These are phyloP conservation scores for Pantherophis alleghaniensis DNA, from an alignment of 2,797 vertebrate species.

Conservation along the genomic window DNA sequence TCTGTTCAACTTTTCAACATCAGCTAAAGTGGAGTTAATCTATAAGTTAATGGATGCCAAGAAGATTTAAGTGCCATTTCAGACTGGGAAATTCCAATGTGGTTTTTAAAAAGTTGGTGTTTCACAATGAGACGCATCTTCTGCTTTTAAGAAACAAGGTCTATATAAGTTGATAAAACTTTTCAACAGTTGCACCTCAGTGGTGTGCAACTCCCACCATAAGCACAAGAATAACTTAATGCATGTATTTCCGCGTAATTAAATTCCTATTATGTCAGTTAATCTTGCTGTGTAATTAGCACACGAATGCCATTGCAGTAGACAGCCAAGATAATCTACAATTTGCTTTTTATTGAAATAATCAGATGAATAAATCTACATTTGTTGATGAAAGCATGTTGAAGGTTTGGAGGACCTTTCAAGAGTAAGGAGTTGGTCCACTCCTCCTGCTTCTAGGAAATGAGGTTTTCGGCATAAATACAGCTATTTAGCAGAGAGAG, in stretches of 20 bases:
- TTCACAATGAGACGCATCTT: neutral
- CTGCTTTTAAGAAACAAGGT: neutral
- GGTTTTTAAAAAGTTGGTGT: neutral
- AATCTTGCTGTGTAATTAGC: too few species aligned
- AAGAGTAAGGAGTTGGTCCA: neutral
- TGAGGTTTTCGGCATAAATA: neutral
- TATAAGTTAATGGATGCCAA: neutral
- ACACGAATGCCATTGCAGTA: neutral
- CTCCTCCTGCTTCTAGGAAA: neutral
- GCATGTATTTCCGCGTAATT: neutral
- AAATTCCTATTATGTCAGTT: neutral
- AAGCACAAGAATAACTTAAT: neutral
- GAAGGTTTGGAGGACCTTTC: neutral
- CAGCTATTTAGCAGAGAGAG: neutral
- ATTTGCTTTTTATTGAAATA: neutral
- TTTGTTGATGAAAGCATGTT: slow-evolving; percentile 4
- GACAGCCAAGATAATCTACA: neutral
- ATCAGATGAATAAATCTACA: neutral
- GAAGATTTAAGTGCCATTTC: neutral
- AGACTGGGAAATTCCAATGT: neutral
- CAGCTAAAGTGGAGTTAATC: neutral
- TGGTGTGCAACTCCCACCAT: neutral
- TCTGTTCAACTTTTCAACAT: neutral
- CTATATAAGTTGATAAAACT: neutral
- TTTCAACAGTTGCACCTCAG: neutral